Base-by-base conservation (phyloP, 1,140 invertebrate species). In the Yoshiicerus persimilis region DNA sequence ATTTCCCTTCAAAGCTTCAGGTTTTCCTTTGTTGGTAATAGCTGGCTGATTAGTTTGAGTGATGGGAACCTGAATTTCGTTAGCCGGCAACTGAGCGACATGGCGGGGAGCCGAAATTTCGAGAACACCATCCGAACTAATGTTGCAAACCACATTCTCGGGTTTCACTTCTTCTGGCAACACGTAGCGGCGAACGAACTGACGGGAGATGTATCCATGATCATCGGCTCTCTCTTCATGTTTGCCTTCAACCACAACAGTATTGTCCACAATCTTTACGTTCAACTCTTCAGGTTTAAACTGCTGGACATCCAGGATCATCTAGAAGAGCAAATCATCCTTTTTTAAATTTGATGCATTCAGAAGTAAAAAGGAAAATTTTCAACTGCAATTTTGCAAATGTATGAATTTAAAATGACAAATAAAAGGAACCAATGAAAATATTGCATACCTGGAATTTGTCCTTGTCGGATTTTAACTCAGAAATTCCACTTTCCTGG, bases 261-360 rank as follows among this genome's bases (percentile, higher is more conserved):
- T 94, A 91, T 96, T 96, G 91, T 96, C 96, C 20, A 95, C 94
- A 0, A 96, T 96, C 92, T 97, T 98, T 0, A 98, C 96, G 23
- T 95, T 96, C 62, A 98, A 96, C 93, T 98, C 97, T 90, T 97
- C 95, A 0, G 97, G 97, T 16, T 95, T 93, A 92, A 97, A 98
- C 91, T 98, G 96, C 90, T 97, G 95, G 2, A 98, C 95, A 91
- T 98, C 97, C 66, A 97, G 93, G 64, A 95, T 95, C 2, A 96
- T 95, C 93, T 95, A 92, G 4, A 64, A 64, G n/a, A 39, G 1
- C n/a, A n/a, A n/a, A n/a, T n/a, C n/a, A n/a, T n/a, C n/a, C n/a
- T n/a, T n/a, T n/a, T n/a, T n/a, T n/a, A n/a, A n/a, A n/a, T n/a
- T n/a, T n/a, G n/a, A n/a, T n/a, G n/a, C n/a, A 39, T 39, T 39